Base-by-base conservation (phyloP, 1,140 invertebrate species). In the Drosophila arizonae region DNA sequence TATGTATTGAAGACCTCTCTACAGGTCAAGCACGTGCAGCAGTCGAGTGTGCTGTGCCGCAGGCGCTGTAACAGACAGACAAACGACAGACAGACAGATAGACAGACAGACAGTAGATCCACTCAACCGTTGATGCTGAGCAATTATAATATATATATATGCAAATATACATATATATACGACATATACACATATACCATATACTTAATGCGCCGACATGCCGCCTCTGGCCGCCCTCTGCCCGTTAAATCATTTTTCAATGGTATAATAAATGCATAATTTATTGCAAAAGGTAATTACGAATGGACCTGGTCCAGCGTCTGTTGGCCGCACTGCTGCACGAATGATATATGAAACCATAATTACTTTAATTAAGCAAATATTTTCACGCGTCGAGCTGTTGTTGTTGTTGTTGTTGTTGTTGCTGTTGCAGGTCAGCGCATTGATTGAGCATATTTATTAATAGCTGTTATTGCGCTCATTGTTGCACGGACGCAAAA, bases 311-410 rank as follows among this genome's bases (percentile, higher is more conserved):
- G 54, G 61, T 46, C 50, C 36, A 62, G 54, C 13, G 52, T 4
- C 52, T 17, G 30, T 15, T 61, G 68, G 76, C 62, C 63, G 50
- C 56, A 46, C 33, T 11, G 36, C 36, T 39, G 36, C 10, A 10
- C 33, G 46, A 72, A 82, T 87, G 84, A 87, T 79, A 88, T 87
- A 88, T 88, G 79, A 82, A 79, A 84, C 84, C 84, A 79, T 87
- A 87, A 87, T 87, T 87, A 88, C 84, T 82, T 87, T 88, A 87
- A 87, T 87, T 87, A 87, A 87, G 79, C 84, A 87, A 87, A 87
- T 87, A 87, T 84, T 87, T 87, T 73, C 76, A 71, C 76, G 55
- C 76, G 46, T 57, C 72, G 73, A 81, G 81, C 63, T 86, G 50
- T 58, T 54, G 43, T 11, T 17, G 10, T 41, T 17, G 13, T 41